Evolutionary conservation across 2,888 invertebrate genomes (phyloP), one percentile per base, ranked within the genome.

Genomic region (Drosophila mulleri): DNA sequence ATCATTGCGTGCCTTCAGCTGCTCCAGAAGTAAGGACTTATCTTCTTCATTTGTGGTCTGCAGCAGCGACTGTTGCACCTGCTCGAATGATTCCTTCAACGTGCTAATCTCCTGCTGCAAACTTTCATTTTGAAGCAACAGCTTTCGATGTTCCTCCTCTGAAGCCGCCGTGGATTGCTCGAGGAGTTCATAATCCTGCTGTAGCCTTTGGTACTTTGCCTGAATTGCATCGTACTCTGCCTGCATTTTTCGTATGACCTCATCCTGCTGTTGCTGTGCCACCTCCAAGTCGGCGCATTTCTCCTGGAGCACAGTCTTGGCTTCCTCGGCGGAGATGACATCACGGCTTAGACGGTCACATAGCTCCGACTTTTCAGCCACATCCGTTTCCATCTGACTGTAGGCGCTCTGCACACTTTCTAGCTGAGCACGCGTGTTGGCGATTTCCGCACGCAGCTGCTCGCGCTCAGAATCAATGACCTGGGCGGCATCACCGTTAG

Each of bases 161-260:
- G 86, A 83, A 20, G 76, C 78, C 12, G 62, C 73, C 18, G 78
- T 78, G 6, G 73, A 76, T 6, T 59, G 57, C 35, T 82, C 83
- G 18, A 92, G 66, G 4, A 68, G 45, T 29, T 84, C 80, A 45
- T 92, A 92, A 42, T 88, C 81, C 12, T 52, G 45, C 48, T 91
- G 87, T n/a, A 92, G 63, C 9, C 69, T 47, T 9, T 85, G 62
- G 65, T 91, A 92, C 61, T 90, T 92, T 16, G 59, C 53, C 63
- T 87, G 84, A 42, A 92, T 84, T 4, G 61, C 64, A 4, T 85
- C 66, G 53, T 90, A 91, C 3, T 91, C 86, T 0, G 63, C 58
- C 62, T 90, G 89, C 45, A 92, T 88, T 23, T 61, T 76, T 2
- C 69, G 73, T 4, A 91, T 72, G 4, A 78, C 75, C 32, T 74